A percentile compares a stretch with the other conserved stretches of the same genome.
Evolutionary conservation across 2,113 vertebrate species (phyloP).

Genomic region (Gallinago media): DNA sequence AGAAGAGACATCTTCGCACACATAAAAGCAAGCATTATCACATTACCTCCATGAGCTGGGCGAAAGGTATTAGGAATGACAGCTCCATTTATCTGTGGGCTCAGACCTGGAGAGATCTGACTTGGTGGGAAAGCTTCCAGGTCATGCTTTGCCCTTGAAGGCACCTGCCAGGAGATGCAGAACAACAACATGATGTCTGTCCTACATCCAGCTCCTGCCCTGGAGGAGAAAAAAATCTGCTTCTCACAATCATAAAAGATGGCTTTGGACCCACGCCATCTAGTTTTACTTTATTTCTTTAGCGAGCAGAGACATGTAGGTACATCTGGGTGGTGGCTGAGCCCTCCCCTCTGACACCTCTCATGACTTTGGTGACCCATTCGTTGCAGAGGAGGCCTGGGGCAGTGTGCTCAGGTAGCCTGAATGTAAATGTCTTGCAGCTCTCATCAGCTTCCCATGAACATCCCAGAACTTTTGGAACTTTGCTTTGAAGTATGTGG

Average conservation of each 20-base stretch:
- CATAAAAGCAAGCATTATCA: not conserved
- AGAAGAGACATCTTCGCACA: accelerated
- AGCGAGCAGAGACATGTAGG: not conserved
- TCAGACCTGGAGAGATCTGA: not conserved
- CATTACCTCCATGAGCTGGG: not conserved
- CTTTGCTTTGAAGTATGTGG: not conserved
- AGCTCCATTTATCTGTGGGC: not conserved
- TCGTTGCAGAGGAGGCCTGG: not conserved
- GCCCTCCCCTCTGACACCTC: not conserved
- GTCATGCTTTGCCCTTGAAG: not conserved
- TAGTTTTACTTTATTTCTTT: not conserved
- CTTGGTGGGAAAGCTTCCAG: not conserved
- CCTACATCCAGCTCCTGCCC: accelerated
- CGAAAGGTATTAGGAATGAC: not conserved
- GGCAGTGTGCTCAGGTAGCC: not conserved
- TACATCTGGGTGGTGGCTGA: not conserved
- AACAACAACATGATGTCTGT: accelerated
- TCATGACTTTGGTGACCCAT: accelerated
- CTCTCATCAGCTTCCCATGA: not conserved
- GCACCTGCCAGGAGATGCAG: not conserved
- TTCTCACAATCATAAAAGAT: no score
- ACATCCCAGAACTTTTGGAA: not conserved
- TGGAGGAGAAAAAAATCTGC: no score
- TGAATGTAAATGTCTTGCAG: not conserved
- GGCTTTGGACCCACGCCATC: not conserved